Base-by-base conservation (phyloP, 2,888 invertebrate species). In the Clepsis dumicolana region DNA sequence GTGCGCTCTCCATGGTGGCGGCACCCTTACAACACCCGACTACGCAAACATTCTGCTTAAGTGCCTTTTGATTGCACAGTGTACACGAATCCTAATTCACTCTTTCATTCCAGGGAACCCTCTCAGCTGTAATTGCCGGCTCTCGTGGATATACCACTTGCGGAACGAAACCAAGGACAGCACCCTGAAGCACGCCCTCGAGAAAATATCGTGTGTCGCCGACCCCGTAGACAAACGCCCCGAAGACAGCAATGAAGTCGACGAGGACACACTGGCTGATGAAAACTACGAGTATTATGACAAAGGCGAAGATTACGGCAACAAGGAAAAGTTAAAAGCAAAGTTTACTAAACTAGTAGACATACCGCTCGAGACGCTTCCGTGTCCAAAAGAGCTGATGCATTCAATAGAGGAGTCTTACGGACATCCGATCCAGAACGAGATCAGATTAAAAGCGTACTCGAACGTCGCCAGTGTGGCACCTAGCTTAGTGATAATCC, bases 71-170 rank as follows among this genome's bases (percentile, higher is more conserved):
- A 62, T 65, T 65, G 57, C 69, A 35, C 57, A 61, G 24, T 65
- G 70, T 57, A 66, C 54, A 54, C 64, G 32, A 38, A 53, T 32
- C 44, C 53, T 65, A 71, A 69, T 65, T 64, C 32, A 41, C 52
- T 70, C 64, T 83, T 72, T 85, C 72, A 74, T 90, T 88, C 52
- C 96, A 97, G 97, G 96, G 86, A 97, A 97, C 94, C 96, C 95
- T 81, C 95, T 97, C 89, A 94, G 95, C 87, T 97, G 97, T 91
- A 97, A 97, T 93, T 97, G 97, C 88, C 96, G 96, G 67, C 94
- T 97, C 70, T 95, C 95, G 60, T 97, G 97, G 97, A 95, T 97
- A 86, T 96, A 96, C 93, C 94, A 94, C 65, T 91, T 97, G 74
- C 94, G 95, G 74, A 96, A 96, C 89, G 96, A 96, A 81, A 97